phyloP scores from a whole-genome alignment of 1,140 invertebrate genomes.

The Achatina immaculata region DNA sequence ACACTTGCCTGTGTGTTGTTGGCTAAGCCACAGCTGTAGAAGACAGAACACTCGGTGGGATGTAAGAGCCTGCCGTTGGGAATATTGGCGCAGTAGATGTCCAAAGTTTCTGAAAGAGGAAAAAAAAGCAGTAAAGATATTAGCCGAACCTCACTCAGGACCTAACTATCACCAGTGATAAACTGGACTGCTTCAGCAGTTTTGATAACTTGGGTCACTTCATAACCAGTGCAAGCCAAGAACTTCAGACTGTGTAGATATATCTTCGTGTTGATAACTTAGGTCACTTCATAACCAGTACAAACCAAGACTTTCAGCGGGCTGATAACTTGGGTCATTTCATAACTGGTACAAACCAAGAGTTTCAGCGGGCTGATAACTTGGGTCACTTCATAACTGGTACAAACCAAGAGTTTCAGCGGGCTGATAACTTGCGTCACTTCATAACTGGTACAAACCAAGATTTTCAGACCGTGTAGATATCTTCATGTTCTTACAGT shows the following conservation, averaged over 20 bases:
- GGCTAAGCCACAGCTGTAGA: constrained; percentile 53
- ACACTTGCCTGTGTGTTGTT: constrained; percentile 38
- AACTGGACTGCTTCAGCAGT: not conserved
- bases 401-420: not conserved
- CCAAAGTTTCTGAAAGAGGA: constrained; percentile 48
- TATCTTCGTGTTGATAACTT: not conserved
- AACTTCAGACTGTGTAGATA: not conserved
- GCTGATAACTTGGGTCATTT: too few relatives aligned
- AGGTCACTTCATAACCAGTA: not conserved
- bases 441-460: not conserved
- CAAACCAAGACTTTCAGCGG: not conserved
- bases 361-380: too few relatives aligned
- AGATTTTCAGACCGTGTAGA: too few relatives aligned
- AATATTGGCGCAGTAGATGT: constrained; percentile 47
- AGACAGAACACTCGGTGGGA: constrained; percentile 49
- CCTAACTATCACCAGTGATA: not conserved
- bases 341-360: not conserved
- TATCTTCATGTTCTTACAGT: too few relatives aligned
- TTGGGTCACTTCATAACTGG: not conserved
- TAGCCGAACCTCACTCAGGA: not conserved
- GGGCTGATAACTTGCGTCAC: too few relatives aligned
- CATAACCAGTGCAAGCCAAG: not conserved
- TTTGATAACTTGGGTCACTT: not conserved
- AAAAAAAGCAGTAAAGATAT: not conserved
- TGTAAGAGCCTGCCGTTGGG: constrained; percentile 44